phyloP scores from a whole-genome alignment of 1,140 invertebrate genomes.

The Leptestheria dahalacensis region DNA sequence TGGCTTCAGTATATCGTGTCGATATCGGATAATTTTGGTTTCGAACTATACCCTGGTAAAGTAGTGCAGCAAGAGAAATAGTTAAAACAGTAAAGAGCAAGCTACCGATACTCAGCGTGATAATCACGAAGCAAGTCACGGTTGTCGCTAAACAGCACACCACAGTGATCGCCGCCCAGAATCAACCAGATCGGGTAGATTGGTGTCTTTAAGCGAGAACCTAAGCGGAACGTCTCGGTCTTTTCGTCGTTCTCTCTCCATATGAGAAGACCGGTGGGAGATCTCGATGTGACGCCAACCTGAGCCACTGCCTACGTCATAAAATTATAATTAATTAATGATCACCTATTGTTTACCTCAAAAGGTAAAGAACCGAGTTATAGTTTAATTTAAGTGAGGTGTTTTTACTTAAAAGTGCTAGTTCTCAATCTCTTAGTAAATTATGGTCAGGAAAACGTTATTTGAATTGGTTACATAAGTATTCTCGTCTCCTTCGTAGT shows the following conservation, averaged over 20 bases:
- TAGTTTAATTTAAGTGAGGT: too few species aligned
- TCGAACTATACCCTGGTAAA: too few species aligned
- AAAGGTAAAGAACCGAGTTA: slow-evolving; percentile 16
- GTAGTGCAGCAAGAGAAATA: neutral
- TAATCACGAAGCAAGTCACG: slow-evolving; percentile 62
- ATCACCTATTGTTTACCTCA: neutral
- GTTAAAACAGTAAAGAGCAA: neutral
- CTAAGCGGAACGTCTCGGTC: slow-evolving; percentile 37
- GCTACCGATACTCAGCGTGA: slow-evolving; percentile 56
- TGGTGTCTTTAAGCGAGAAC: slow-evolving; percentile 66
- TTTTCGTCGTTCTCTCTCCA: slow-evolving; percentile 37
- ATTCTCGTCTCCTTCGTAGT: slow-evolving; percentile 61
- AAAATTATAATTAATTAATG: neutral
- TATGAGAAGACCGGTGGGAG: slow-evolving; percentile 51
- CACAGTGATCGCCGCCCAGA: slow-evolving; percentile 51
- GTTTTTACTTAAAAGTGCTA: too few species aligned
- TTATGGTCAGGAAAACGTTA: neutral
- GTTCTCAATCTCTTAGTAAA: neutral
- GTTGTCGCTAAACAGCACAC: slow-evolving; percentile 63
- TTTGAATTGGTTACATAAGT: slow-evolving; percentile 19
- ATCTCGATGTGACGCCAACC: slow-evolving; percentile 51
- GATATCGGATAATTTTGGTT: too few species aligned
- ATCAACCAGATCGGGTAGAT: slow-evolving; percentile 64
- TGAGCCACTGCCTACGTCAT: slow-evolving; percentile 48
- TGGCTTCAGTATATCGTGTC: too few species aligned